Conservation (phyloP, 2,888 invertebrate species). For the Drosophila algonquin region DNA sequence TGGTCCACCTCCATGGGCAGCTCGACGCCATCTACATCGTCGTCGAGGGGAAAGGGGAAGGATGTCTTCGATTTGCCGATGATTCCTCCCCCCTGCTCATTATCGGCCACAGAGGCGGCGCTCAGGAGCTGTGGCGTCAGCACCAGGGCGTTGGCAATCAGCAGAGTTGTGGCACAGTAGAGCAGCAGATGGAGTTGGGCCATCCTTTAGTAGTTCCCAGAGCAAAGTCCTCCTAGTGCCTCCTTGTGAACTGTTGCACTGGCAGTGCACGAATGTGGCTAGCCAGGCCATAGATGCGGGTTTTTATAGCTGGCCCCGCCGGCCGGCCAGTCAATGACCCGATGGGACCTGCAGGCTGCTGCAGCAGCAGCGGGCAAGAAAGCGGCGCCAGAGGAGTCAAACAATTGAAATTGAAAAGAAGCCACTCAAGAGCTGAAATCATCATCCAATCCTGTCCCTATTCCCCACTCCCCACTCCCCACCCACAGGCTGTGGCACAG, state of each 20-base stretch:
- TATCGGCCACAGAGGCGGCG: slow-evolving; percentile 45
- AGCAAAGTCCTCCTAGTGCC: background rate
- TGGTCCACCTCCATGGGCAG: slow-evolving; percentile 67
- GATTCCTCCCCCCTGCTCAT: slow-evolving; percentile 38
- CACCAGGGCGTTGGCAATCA: slow-evolving; percentile 67
- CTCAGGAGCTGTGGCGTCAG: slow-evolving; percentile 67
- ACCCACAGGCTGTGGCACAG: too few species aligned
- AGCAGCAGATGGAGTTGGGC: slow-evolving; percentile 66
- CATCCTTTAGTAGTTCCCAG: slow-evolving; percentile 52
- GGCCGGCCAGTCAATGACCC: background rate
- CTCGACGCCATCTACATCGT: slow-evolving; percentile 65
- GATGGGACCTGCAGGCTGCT: background rate
- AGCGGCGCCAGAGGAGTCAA: slow-evolving; percentile 58
- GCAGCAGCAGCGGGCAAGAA: slow-evolving; percentile 4
- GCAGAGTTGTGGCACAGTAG: slow-evolving; percentile 58
- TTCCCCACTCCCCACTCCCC: background rate
- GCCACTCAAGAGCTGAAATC: slow-evolving; percentile 59
- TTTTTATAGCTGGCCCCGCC: slow-evolving; percentile 58
- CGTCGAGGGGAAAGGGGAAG: slow-evolving; percentile 65
- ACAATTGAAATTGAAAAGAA: slow-evolving; percentile 73
- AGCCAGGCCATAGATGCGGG: slow-evolving; percentile 22
- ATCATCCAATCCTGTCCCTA: slow-evolving; percentile 12
- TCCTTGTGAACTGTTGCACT: slow-evolving; percentile 13
- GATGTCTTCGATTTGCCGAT: slow-evolving; percentile 60
- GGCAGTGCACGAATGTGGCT: slow-evolving; percentile 54